Evolutionary conservation across 1,140 invertebrate genomes (phyloP), one percentile per base, ranked within the genome.

Genomic region (Drosophila santomea): DNA sequence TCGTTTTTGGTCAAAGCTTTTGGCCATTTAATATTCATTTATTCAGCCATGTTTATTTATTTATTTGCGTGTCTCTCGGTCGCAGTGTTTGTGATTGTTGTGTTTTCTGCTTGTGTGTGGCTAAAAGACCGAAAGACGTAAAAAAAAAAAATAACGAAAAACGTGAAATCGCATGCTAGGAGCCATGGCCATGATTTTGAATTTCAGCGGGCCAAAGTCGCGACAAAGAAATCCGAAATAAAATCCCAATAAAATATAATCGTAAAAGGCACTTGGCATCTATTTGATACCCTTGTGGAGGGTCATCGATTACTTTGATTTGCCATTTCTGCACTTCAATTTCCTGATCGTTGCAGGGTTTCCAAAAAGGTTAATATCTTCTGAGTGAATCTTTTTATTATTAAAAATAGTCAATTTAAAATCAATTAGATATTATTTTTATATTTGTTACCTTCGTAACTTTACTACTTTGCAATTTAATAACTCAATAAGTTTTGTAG

Each of bases 21-120:
- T 77, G 75, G 66, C 72, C 63, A 88, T 86, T 88, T 89, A 88
- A 80, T 88, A 89, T 88, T 88, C 84, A 89, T 88, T 88, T 88
- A 88, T 88, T 88, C 84, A 88, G 52, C 76, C 79, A 79, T 89
- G 83, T 88, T 89, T 82, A 88, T 81, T 78, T 85, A 81, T 81
- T 86, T 81, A 78, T 78, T 71, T 71, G 51, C 67, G 67, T 75
- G 72, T 75, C 62, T 75, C 73, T 75, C 54, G 64, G 47, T 41
- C 36, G 11, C 10, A 17, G 23, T 69, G 38, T 52, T 59, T 67
- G 45, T 66, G 50, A 60, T 60, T 47, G 52, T 60, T 47, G 52
- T 80, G 39, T 43, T 69, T 69, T 55, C 32, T 60, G 52, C 66
- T 51, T 68, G 54, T 77, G 44, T 75, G 63, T 59, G 72, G 54